These are phyloP conservation scores for Cantharis rufa DNA, from an alignment of 2,888 invertebrate species.

Conservation along the genomic window DNA sequence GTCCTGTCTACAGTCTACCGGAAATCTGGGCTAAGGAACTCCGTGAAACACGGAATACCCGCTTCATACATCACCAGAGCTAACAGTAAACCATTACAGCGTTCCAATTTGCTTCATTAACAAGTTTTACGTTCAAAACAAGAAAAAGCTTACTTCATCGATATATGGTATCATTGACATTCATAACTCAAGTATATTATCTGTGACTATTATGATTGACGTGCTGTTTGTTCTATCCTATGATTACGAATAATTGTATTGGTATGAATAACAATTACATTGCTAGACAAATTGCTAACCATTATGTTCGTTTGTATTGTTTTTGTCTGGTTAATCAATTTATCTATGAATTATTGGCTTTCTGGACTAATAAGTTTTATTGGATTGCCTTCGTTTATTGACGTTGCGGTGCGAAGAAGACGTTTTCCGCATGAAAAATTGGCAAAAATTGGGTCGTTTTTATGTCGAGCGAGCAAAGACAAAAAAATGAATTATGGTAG, in stretches of 20 bases:
- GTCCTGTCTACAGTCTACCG: not conserved
- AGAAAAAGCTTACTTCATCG: not conserved
- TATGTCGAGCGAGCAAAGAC: not conserved
- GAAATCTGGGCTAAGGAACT: not conserved
- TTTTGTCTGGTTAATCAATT: not conserved
- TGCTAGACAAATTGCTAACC: not conserved
- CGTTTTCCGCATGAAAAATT: no score
- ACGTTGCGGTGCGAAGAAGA: not conserved
- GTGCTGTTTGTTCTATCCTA: not conserved
- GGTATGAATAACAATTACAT: not conserved
- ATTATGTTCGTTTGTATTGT: not conserved
- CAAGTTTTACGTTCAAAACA: not conserved
- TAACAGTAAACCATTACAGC: not conserved
- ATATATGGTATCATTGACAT: not conserved
- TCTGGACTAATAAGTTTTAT: not conserved
- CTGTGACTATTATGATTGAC: not conserved
- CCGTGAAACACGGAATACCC: not conserved
- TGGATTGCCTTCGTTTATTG: not conserved
- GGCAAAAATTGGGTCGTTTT: not conserved
- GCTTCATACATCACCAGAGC: not conserved
- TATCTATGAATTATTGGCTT: not conserved
- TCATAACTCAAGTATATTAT: not conserved
- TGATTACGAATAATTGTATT: not conserved
- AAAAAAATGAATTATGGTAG: not conserved
- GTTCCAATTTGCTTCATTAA: not conserved